Evolutionary conservation across 2,888 invertebrate species (phyloP).

Genomic region (Rhingia campestris): DNA sequence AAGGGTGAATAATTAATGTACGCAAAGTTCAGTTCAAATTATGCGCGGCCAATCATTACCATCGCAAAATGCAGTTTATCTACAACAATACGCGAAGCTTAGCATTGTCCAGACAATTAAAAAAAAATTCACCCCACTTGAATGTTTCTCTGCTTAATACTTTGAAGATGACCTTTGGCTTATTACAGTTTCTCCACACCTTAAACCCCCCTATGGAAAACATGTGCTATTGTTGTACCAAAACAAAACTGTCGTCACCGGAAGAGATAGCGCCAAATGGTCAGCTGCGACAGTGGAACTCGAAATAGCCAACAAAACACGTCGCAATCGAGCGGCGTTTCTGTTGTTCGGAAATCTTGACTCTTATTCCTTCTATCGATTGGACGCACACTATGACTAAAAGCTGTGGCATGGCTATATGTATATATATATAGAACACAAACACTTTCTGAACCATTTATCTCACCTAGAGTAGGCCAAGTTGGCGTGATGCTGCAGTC

Average conservation of each 20-base stretch:
- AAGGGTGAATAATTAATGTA: conserved; percentile 46
- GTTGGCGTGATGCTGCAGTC: conserved; percentile 82
- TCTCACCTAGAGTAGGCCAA: conserved; percentile 81
- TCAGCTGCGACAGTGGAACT: conserved; percentile 37
- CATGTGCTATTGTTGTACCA: conserved; percentile 30
- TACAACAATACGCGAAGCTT: conserved; percentile 37
- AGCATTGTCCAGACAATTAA: conserved; percentile 25
- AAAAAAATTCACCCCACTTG: conserved; percentile 43
- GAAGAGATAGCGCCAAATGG: conserved; percentile 57
- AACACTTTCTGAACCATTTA: conserved; percentile 24
- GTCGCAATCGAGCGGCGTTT: background rate
- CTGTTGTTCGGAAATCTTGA: conserved; percentile 4
- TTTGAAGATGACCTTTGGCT: conserved; percentile 48
- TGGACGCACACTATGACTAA: background rate
- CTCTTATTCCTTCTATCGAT: conserved; percentile 33
- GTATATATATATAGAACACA: background rate
- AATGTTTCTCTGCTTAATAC: background rate
- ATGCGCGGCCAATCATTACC: conserved; percentile 61
- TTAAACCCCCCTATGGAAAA: background rate
- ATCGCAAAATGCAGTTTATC: conserved; percentile 55
- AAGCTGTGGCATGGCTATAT: background rate
- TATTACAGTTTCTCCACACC: conserved; percentile 44
- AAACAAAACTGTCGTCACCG: conserved; percentile 57
- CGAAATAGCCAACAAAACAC: conserved; percentile 29
- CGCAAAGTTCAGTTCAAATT: conserved; percentile 34